Evolutionary conservation across 2,113 vertebrate species (phyloP), one percentile per base, ranked within the genome.

Genomic region (Calypte anna): DNA sequence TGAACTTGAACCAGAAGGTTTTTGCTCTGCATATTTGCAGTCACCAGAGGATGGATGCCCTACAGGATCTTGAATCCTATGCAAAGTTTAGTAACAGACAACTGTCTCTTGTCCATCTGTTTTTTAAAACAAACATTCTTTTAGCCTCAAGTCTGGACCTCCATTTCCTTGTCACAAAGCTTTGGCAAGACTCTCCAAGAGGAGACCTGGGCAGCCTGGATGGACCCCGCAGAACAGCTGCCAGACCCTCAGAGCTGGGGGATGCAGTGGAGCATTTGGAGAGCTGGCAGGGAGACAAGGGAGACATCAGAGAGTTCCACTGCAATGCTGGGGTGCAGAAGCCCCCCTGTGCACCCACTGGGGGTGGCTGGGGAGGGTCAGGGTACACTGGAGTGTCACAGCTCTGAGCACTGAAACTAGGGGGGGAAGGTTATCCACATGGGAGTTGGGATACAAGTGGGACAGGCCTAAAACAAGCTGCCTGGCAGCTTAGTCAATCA

Each of bases 231-330:
- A n/a, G 31, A 12, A 57, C 0, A 3, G 33, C 72, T 46, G 31
- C 43, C 17, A 5, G 63, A 57, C 55, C 44, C 6, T 24, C 1
- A 1, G 33, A n/a, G 58, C 38, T 1, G 2, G 24, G 30, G 48
- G 8, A 55, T 2, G 0, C n/a, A 18, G 13, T 25, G 25, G 38
- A 50, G 24, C 7, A 0, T 21, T 78, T 55, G 33, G 72, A 67
- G 62, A 73, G 54, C 33, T 2, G 2, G 13, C 23, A 48, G 66
- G 59, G 11, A 50, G 36, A 57, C 14, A 30, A 40, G 25, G 38
- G 8, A 28, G 58, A 15, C 2, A 0, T 19, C 5, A 0, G 8
- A 17, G 38, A 70, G 33, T 43, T 77, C 38, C 40, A 10, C 2
- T 48, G 67, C 58, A 30, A 21, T 8, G 50, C 36, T 46, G 78